Evolutionary conservation across 2,888 invertebrate genomes (phyloP), one percentile per base, ranked within the genome.

Genomic region (Margaritifera margaritifera): DNA sequence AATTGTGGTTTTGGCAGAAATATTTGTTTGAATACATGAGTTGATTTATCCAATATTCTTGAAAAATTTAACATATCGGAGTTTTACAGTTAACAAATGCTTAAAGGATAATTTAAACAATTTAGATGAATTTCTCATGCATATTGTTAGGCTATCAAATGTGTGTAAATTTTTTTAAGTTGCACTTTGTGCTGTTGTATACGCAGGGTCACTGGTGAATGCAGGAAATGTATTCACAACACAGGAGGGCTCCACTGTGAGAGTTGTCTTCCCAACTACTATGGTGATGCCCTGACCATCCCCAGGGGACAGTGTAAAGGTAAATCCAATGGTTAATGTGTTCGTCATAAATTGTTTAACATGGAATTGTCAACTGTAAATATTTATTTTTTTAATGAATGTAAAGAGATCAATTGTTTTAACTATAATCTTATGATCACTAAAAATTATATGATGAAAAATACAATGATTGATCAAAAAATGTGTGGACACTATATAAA

Each of bases 171-270:
- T 22, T 22, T 3, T 18, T 18, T 0, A 8, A 22, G 20, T 22
- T 24, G 8, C 8, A 56, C 8, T 25, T 52, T 64, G 42, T 42
- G 42, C 42, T 42, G 42, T 42, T 42, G 15, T 42, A 42, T 42
- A 42, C 15, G 3, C 77, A 90, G 96, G n/a, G 95, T 95, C 1
- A 95, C 95, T 6, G 99, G 99, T 24, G 95, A 96, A 86, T 99
- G 99, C 91, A 91, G 97, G 59, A 98, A 98, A 90, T 99, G 99
- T 90, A 96, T 98, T 79, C 95, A 96, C 90, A 97, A 97, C 86
- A 98, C 98, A 0, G 96, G 94, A 57, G 99, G 99, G 0, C 92
- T 93, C 57, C 94, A 95, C 87, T 99, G 99, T 88, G 98, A 98
- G 79, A 94, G 94, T 84, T 99, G 99, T 91, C 91, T 97, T 79